A percentile compares a stretch with the other conserved stretches of the same genome.
Conservation (phyloP, 1,140 invertebrate genomes). For the Bombus affinis region DNA sequence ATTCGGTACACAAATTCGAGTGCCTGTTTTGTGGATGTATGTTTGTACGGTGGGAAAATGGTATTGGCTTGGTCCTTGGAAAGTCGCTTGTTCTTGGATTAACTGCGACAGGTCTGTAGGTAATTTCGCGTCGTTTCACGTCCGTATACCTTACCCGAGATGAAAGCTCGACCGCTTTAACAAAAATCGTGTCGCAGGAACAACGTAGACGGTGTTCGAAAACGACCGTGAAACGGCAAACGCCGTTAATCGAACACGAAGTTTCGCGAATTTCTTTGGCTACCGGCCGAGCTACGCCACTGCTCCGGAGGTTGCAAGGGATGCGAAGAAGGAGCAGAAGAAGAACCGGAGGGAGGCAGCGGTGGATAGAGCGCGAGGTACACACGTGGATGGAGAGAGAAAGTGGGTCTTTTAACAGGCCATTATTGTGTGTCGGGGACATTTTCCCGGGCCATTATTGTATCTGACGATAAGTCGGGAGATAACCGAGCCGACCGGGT, state of each 20-base stretch:
- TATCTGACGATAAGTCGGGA: conserved; percentile 73
- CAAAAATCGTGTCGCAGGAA: background rate
- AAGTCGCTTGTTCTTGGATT: background rate
- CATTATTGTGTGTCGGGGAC: conserved; percentile 68
- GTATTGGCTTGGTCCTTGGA: background rate
- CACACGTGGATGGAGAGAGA: conserved; percentile 40
- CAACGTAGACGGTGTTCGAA: no score
- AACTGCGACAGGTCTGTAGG: fast-evolving
- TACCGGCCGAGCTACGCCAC: conserved; percentile 22
- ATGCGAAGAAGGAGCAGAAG: conserved; percentile 31
- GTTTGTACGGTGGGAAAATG: background rate
- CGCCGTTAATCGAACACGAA: background rate
- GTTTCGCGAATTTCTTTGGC: background rate
- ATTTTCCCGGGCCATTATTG: conserved; percentile 73
- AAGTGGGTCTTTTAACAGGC: conserved; percentile 70
- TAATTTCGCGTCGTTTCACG: no score
- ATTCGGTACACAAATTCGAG: background rate
- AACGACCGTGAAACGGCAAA: no score
- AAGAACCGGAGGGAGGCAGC: background rate
- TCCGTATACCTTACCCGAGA: fast-evolving
- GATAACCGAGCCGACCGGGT: conserved; percentile 65
- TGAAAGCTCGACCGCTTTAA: background rate
- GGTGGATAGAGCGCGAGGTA: conserved; percentile 30
- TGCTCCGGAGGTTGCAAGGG: conserved; percentile 14
- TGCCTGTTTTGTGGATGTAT: background rate